These are phyloP conservation scores for Butorides virescens DNA, from an alignment of 2,113 vertebrate species.

Conservation along the genomic window DNA sequence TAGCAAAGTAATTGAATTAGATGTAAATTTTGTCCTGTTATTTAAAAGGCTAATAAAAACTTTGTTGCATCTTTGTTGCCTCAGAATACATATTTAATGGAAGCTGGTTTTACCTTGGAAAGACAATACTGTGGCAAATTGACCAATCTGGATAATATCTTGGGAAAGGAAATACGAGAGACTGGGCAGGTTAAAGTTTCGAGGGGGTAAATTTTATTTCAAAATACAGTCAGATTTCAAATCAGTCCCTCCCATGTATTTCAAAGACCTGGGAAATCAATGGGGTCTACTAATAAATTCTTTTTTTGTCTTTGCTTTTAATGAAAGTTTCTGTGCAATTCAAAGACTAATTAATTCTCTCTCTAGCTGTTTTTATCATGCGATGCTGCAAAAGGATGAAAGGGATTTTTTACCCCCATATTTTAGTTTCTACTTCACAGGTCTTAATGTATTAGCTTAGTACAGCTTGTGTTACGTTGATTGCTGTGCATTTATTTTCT, in stretches of 20 bases:
- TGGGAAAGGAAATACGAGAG: background rate
- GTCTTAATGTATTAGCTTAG: background rate
- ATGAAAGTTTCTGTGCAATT: background rate
- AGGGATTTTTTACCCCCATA: background rate
- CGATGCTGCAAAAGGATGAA: background rate
- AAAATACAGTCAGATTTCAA: background rate
- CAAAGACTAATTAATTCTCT: background rate
- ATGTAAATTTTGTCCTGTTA: background rate
- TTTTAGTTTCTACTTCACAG: background rate
- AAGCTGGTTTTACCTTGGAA: background rate
- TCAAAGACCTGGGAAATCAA: constrained; percentile 40
- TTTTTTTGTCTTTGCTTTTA: background rate
- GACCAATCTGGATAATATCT: background rate
- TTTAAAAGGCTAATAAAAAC: background rate
- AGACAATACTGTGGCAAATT: background rate
- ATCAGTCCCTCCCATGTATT: background rate
- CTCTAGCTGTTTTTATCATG: background rate
- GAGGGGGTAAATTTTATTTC: background rate
- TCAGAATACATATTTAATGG: background rate
- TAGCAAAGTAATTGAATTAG: background rate
- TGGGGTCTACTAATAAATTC: background rate
- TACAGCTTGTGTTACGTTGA: background rate
- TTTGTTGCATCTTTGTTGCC: background rate
- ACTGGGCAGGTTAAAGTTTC: background rate
- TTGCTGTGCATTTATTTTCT: background rate